Conservation (phyloP, 2,888 invertebrate species). For the Dolichopus griseipennis region DNA sequence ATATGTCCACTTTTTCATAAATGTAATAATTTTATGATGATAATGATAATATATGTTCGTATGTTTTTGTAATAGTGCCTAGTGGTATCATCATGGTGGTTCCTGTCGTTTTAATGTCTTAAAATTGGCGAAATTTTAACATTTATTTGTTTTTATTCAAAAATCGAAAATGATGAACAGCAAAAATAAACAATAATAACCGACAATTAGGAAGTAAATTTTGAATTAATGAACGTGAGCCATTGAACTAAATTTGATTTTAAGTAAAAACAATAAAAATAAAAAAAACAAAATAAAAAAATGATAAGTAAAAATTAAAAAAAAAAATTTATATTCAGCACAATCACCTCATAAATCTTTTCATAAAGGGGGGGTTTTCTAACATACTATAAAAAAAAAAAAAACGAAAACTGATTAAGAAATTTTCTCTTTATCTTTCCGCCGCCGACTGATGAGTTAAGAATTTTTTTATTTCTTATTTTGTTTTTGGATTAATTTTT, state of each 20-base stretch:
- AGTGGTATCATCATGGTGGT: neutral
- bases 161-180: no score
- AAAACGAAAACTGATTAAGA: no score
- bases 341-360: neutral
- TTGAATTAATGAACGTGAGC: neutral
- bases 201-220: neutral
- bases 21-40: no score
- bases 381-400: neutral
- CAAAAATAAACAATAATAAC: neutral
- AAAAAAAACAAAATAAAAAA: neutral
- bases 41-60: no score
- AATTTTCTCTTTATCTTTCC: no score
- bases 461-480: no score
- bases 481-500: no score
- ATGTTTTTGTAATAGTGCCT: no score
- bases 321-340: neutral
- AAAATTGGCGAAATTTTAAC: neutral
- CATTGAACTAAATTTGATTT: conserved; percentile 3
- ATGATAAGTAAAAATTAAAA: no score
- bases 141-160: no score
- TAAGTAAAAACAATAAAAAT: neutral
- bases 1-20: no score
- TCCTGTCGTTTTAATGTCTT: neutral
- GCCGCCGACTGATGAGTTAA: no score
- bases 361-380: neutral